Conservation (phyloP, 2,797 vertebrate genomes). For the Spinus olivaceus region DNA sequence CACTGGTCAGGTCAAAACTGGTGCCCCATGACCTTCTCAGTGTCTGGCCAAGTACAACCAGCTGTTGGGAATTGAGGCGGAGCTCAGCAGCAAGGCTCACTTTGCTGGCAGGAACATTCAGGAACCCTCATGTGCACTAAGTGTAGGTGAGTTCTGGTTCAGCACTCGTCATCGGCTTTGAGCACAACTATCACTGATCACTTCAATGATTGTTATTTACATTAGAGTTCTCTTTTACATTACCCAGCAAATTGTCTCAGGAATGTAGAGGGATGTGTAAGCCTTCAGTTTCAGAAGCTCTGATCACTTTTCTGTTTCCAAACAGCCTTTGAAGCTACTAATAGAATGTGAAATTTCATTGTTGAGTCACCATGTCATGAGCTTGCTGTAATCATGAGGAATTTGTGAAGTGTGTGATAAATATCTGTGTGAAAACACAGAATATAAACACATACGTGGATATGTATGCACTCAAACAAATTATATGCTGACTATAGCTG, state of each 20-base stretch:
- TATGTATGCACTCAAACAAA: background rate
- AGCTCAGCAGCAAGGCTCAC: conserved; percentile 87
- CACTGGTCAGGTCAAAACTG: background rate
- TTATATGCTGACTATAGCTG: background rate
- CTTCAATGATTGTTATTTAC: background rate
- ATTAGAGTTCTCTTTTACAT: background rate
- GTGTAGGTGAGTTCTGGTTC: background rate
- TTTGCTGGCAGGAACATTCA: conserved; percentile 91
- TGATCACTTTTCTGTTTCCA: background rate
- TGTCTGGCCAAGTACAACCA: background rate
- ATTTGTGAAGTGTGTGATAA: background rate
- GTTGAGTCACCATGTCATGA: background rate
- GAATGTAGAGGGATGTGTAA: background rate
- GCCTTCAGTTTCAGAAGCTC: background rate
- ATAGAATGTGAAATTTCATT: background rate
- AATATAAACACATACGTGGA: background rate
- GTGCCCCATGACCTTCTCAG: accelerated
- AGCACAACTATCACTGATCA: background rate
- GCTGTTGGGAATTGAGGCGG: conserved; percentile 86
- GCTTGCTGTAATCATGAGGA: background rate
- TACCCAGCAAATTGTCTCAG: background rate
- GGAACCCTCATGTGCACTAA: conserved; percentile 84
- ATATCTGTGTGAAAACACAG: background rate
- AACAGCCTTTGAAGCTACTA: background rate
- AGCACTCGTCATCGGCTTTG: background rate